Evolutionary conservation across 2,888 invertebrate genomes (phyloP).

Genomic region (Brachynemurus nebulosus): DNA sequence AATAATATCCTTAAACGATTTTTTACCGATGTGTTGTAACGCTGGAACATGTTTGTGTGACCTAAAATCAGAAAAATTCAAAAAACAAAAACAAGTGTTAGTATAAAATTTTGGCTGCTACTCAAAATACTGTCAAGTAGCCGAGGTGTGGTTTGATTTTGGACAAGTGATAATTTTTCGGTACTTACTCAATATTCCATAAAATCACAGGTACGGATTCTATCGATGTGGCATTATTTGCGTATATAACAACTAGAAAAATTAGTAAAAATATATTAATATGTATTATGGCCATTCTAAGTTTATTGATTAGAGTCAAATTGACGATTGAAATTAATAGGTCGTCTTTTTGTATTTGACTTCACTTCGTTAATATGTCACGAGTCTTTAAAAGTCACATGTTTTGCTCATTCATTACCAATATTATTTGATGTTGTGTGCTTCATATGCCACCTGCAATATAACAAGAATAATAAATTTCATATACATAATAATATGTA

Average conservation of each 20-base stretch:
- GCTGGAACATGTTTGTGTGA: slow-evolving; percentile 23
- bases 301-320: neutral
- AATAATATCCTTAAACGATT: slow-evolving; percentile 27
- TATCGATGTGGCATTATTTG: neutral
- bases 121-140: too few relatives aligned
- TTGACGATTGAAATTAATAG: neutral
- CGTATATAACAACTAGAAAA: neutral
- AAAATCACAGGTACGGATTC: slow-evolving; percentile 1
- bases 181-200: neutral
- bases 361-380: neutral
- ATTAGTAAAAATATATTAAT: neutral
- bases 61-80: too few relatives aligned
- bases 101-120: neutral
- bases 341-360: neutral
- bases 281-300: neutral
- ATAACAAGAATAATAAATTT: too few relatives aligned
- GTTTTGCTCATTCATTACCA: neutral
- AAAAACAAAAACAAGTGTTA: too few relatives aligned
- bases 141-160: slow-evolving; percentile 3
- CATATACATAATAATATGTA: too few relatives aligned
- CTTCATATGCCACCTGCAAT: too few relatives aligned
- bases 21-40: slow-evolving; percentile 26
- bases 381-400: neutral
- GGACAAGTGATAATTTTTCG: neutral
- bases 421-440: too few relatives aligned